These are phyloP conservation scores for Ceratina japonica DNA, from an alignment of 1,140 invertebrate species.

Conservation along the genomic window DNA sequence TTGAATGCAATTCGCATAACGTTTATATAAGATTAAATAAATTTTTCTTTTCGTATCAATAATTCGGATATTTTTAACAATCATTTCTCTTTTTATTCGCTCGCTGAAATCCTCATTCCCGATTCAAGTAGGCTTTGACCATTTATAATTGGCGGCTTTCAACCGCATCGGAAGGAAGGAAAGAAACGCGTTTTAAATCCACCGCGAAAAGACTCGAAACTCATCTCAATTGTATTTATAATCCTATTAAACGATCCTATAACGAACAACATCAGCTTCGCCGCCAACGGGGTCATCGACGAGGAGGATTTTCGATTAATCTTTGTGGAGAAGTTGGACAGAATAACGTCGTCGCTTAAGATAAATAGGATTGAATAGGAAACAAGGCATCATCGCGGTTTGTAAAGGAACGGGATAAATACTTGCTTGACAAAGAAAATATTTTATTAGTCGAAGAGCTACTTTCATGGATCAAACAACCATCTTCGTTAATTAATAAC, in stretches of 20 bases:
- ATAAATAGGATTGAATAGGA: neutral
- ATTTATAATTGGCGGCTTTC: neutral
- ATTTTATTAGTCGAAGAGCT: conserved; percentile 27
- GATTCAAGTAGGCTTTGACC: neutral
- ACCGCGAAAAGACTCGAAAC: neutral
- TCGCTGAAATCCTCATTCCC: no score
- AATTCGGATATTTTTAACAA: no score
- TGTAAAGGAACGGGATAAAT: neutral
- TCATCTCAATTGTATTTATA: neutral
- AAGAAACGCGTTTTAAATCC: neutral
- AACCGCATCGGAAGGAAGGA: neutral
- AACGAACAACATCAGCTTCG: neutral
- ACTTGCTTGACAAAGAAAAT: conserved; percentile 26
- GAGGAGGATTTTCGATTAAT: neutral
- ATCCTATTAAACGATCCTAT: neutral
- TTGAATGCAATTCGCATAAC: no score
- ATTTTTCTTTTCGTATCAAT: no score
- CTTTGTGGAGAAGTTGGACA: neutral
- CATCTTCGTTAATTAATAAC: conserved; percentile 28
- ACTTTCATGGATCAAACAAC: conserved; percentile 41
- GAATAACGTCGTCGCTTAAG: neutral
- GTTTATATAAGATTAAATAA: no score
- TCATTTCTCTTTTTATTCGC: no score
- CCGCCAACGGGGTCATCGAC: neutral
- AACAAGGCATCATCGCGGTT: neutral